Evolutionary conservation across 2,888 invertebrate species (phyloP).

Genomic region (Cartodere bifasciata): DNA sequence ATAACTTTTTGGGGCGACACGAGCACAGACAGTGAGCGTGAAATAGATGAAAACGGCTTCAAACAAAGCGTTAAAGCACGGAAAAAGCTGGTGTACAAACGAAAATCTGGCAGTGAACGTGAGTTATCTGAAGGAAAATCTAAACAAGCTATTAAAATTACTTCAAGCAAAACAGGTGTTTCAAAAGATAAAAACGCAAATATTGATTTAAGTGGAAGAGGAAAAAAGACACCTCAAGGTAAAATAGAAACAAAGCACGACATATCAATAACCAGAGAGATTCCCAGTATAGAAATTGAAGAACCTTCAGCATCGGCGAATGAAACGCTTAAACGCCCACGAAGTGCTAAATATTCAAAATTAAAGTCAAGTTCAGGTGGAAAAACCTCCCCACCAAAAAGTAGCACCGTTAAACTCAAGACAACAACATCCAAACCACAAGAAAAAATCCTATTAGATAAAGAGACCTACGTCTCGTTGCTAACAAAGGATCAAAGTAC

Average conservation of each 20-base stretch:
- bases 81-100: too few species aligned
- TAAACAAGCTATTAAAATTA: not conserved
- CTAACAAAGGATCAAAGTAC: constrained; percentile 18
- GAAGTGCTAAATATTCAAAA: constrained; percentile 23
- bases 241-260: too few species aligned
- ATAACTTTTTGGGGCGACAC: constrained; percentile 28
- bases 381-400: constrained; percentile 12
- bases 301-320: constrained; percentile 13
- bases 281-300: too few species aligned
- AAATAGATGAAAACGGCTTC: constrained; percentile 19
- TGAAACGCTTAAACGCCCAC: constrained; percentile 20
- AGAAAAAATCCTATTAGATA: constrained; percentile 4
- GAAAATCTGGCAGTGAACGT: too few species aligned
- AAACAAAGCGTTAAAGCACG: constrained; percentile 29
- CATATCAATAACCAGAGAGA: too few species aligned
- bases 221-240: too few species aligned
- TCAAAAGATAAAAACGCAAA: too few species aligned
- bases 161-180: too few species aligned
- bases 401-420: too few species aligned
- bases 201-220: too few species aligned
- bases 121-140: too few species aligned
- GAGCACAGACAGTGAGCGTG: constrained; percentile 27
- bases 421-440: constrained; percentile 9
- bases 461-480: constrained; percentile 3
- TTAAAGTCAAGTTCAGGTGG: constrained; percentile 16